Conservation (phyloP, 2,113 vertebrate genomes). For the Callithrix jacchus region DNA sequence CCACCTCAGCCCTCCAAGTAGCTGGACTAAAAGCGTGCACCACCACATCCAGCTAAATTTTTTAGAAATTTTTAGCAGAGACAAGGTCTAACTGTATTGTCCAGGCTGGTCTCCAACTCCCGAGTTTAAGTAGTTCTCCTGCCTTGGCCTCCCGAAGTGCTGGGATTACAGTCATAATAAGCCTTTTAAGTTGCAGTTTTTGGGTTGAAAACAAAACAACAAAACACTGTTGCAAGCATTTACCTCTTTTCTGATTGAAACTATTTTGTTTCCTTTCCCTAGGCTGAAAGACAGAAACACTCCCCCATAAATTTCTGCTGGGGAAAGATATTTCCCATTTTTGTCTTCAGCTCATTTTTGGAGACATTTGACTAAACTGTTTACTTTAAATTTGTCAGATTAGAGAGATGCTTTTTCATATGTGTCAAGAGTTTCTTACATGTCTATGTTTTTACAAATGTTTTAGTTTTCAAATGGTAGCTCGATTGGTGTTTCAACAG, state of each 20-base stretch:
- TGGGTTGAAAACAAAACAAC: slow-evolving; percentile 29
- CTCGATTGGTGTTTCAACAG: slow-evolving; percentile 45
- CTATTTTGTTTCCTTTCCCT: slow-evolving; percentile 44
- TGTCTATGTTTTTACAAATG: not conserved
- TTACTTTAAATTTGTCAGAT: slow-evolving; percentile 55
- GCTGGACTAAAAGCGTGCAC: too few species aligned
- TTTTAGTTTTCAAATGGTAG: slow-evolving; percentile 44
- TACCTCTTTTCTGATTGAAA: slow-evolving; percentile 14
- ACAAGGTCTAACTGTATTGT: too few species aligned
- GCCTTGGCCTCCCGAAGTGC: too few species aligned
- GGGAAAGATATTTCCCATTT: slow-evolving; percentile 33
- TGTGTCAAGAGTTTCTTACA: slow-evolving; percentile 11
- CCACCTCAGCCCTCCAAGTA: too few species aligned
- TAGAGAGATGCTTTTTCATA: slow-evolving; percentile 46
- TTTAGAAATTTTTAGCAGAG: too few species aligned
- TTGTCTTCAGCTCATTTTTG: slow-evolving; percentile 30
- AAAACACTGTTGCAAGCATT: slow-evolving; percentile 2
- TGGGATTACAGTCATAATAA: not conserved
- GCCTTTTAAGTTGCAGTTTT: slow-evolving; percentile 16
- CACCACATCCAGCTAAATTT: too few species aligned
- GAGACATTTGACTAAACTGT: slow-evolving; percentile 31
- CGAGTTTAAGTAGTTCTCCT: too few species aligned
- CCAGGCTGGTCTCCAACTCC: too few species aligned
- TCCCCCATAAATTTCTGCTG: slow-evolving; percentile 19
- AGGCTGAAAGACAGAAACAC: not conserved